Evolutionary conservation across 30 jellyfish, hydroid and myxozoan genomes (phyloP), one percentile per base, ranked within the genome.

Genomic region (Hydractinia symbiolongicarpus): DNA sequence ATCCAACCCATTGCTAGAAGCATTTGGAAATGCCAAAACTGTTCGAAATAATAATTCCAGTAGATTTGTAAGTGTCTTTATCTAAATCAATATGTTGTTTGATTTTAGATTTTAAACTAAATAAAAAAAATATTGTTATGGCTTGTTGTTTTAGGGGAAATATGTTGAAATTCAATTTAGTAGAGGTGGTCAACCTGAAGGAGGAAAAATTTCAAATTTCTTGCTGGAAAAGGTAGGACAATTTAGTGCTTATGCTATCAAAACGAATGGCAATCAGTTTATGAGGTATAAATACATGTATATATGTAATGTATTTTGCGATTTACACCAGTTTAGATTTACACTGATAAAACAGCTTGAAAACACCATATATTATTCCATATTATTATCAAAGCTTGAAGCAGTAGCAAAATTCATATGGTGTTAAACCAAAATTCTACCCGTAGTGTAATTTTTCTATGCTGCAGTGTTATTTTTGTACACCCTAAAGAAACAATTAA

Each of bases 21-120:
- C 99, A 16, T 94, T 94, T 82, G 99, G 99, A 68, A 94, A 94
- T 79, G 99, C 99, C 44, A 94, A 94, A 72, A 94, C 99, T 5
- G 96, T 94, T 68, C 79, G 99, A 66, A 94, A 94, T 73, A 89
- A 94, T 88, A 94, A 94, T 76, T 94, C 99, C 5, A 94, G 99
- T 83, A 79, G 99, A 88, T 94, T 94, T 89, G 99, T 94, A 79
- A 69, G 98, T 86, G 54, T 71, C 53, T 10, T 9, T 71, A 8
- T 71, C 7, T 20, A 58, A 58, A 58, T 11, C 69, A 13, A 13
- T 58, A 17, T 1, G 15, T 17, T 58, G 69, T 13, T 11, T 58
- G 19, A 58, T 58, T 58, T 13, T 58, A 16, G 19, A 58, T 58
- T 58, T 16, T 16, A 16, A 13, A 11, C 69, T 13, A 58, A 58